phyloP scores from a whole-genome alignment of 2,888 invertebrate genomes.

The Salticus scenicus region DNA sequence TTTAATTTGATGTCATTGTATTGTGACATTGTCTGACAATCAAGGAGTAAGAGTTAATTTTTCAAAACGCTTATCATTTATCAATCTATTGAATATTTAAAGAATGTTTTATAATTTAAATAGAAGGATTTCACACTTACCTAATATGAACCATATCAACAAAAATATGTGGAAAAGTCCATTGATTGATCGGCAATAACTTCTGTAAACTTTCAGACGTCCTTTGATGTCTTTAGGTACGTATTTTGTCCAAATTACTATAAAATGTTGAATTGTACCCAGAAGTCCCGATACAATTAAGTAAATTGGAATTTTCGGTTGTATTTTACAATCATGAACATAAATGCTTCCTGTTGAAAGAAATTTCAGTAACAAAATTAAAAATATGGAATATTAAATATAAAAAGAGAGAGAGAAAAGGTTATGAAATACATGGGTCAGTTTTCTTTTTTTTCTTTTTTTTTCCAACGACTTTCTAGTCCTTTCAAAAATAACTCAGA shows the following conservation, averaged over 20 bases:
- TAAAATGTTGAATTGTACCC: conserved; percentile 53
- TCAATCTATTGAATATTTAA: too few species aligned
- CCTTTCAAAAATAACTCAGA: background rate
- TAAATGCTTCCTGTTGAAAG: conserved; percentile 37
- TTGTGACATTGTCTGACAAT: too few species aligned
- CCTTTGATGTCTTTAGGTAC: conserved; percentile 45
- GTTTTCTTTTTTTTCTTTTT: too few species aligned
- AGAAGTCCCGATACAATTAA: conserved; percentile 41
- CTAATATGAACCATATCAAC: conserved; percentile 50
- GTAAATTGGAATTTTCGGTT: conserved; percentile 58
- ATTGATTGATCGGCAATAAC: conserved; percentile 30
- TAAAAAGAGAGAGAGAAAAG: too few species aligned
- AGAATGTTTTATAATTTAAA: too few species aligned
- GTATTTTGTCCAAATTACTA: conserved; percentile 54
- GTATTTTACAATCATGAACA: conserved; percentile 38
- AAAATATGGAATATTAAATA: too few species aligned
- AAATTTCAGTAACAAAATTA: background rate
- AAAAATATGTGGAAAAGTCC: conserved; percentile 28
- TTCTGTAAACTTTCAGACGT: conserved; percentile 11
- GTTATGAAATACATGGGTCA: too few species aligned
- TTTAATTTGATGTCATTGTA: too few species aligned
- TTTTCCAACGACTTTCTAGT: too few species aligned
- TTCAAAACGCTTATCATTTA: too few species aligned
- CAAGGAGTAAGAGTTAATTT: too few species aligned
- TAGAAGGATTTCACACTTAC: conserved; percentile 9